Evolutionary conservation across 1,140 invertebrate genomes (phyloP).

Genomic region (Hydropsyche tenuis): DNA sequence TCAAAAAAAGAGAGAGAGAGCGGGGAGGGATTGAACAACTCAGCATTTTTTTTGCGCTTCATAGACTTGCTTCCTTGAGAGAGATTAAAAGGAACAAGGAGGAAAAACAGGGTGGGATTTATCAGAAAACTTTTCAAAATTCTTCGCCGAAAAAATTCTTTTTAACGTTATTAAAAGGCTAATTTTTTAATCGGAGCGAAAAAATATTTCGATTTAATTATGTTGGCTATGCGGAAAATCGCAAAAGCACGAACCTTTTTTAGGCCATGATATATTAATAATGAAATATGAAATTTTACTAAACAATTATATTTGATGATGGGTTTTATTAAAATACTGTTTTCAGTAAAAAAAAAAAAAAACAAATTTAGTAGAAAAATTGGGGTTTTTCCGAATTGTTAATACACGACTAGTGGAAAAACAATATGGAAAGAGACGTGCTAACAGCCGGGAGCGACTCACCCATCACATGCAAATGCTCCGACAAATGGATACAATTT

Average conservation of each 20-base stretch:
- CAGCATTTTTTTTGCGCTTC: conserved; percentile 14
- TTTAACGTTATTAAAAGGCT: neutral
- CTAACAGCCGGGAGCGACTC: conserved; percentile 38
- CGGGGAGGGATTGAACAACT: conserved; percentile 5
- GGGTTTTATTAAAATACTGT: too few relatives aligned
- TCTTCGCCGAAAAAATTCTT: conserved; percentile 13
- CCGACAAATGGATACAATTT: conserved; percentile 47
- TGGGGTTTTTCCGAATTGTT: conserved; percentile 28
- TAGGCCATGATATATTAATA: too few relatives aligned
- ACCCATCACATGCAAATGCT: conserved; percentile 44
- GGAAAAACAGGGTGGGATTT: conserved; percentile 20
- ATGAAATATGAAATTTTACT: too few relatives aligned
- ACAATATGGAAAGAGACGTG: conserved; percentile 43
- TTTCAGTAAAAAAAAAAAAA: too few relatives aligned
- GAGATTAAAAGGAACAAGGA: conserved; percentile 22
- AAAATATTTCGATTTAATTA: conserved; percentile 19
- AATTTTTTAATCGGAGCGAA: conserved; percentile 22
- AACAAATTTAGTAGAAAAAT: conserved; percentile 10
- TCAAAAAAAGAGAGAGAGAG: conserved; percentile 2
- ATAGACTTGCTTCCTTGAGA: conserved; percentile 10
- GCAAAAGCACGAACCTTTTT: neutral
- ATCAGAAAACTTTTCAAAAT: conserved; percentile 23
- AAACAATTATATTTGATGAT: too few relatives aligned
- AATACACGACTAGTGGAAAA: conserved; percentile 39
- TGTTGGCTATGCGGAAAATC: neutral